Evolutionary conservation across 2,888 invertebrate genomes (phyloP), one percentile per base, ranked within the genome.

Genomic region (Gortyna flavago): DNA sequence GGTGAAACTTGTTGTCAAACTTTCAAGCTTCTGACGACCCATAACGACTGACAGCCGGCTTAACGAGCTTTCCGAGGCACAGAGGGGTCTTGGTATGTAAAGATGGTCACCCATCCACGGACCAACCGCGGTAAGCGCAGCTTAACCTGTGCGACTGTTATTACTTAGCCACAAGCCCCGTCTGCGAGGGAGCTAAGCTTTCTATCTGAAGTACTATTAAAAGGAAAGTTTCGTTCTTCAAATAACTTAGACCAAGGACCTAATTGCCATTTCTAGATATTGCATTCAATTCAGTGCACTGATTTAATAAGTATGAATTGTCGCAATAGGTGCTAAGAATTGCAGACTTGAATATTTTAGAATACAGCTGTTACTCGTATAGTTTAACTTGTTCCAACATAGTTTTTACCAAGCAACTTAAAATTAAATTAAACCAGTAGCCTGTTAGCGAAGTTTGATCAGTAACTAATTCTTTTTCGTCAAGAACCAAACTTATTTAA

Each of bases 401-500:
- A 25, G 35, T 35, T 68, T 35, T 25, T n/a, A 21, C 13, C 7
- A 13, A 67, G 5, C 8, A 72, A 35, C 35, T 32, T 18, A n/a
- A 66, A n/a, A 35, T 38, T 29, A 16, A 51, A 38, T 38, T 38
- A 21, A 48, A n/a, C 48, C 9, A 16, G 6, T 59, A 65, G 25
- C 41, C 11, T 13, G 18, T 32, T n/a, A 18, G 16, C 6, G 11
- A 44, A 32, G 29, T 62, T 29, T n/a, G 44, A n/a, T 25, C 25
- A 18, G 8, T 21, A 44, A 57, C 18, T 35, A 59, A 59, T 72
- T 59, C 0, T 44, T 44, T 44, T 59, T 57, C 13, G 35, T 21
- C n/a, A 8, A n/a, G 54, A n/a, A 71, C 1, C 6, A 59, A 73
- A 71, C 54, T n/a, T 73, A 25, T 32, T 54, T 25, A 70, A 73